Evolutionary conservation across 2,113 vertebrate species (phyloP).

Genomic region (Sapayoa aenigma): DNA sequence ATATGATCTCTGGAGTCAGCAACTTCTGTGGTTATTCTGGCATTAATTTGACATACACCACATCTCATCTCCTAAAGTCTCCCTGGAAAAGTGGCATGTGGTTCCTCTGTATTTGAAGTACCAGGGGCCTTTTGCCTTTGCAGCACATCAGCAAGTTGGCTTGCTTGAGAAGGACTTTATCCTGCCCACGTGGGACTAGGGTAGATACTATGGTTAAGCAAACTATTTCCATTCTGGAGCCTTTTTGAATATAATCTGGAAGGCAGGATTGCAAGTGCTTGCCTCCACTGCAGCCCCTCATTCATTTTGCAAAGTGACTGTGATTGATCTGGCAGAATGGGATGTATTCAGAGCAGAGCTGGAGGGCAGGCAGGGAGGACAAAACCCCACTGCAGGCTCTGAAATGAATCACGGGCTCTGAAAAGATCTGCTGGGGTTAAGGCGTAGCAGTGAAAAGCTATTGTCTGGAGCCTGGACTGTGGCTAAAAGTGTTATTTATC

Average conservation of each 20-base stretch:
- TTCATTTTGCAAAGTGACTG: not conserved
- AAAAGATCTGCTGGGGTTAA: constrained; percentile 52
- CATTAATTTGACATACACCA: not conserved
- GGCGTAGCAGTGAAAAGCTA: constrained; percentile 47
- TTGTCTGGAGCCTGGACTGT: constrained; percentile 51
- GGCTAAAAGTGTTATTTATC: constrained; percentile 53
- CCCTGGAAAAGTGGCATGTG: constrained; percentile 41
- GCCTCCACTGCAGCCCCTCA: not conserved
- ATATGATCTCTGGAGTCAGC: not conserved
- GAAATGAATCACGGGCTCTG: constrained; percentile 53
- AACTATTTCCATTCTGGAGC: not conserved
- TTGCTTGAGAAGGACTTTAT: constrained; percentile 10
- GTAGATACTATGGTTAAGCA: not conserved
- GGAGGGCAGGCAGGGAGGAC: constrained; percentile 29
- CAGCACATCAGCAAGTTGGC: constrained; percentile 1
- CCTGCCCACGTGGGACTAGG: not conserved
- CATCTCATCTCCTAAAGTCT: constrained; percentile 29
- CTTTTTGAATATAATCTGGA: not conserved
- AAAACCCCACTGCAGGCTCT: constrained; percentile 45
- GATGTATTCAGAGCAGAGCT: constrained; percentile 39
- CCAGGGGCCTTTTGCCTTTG: not conserved
- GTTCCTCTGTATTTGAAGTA: constrained; percentile 19
- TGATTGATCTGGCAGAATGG: constrained; percentile 54
- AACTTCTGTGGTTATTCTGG: constrained; percentile 14
- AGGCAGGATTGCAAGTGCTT: not conserved